Evolutionary conservation across 2,113 vertebrate genomes (phyloP), one percentile per base, ranked within the genome.

Genomic region (Micromys minutus): DNA sequence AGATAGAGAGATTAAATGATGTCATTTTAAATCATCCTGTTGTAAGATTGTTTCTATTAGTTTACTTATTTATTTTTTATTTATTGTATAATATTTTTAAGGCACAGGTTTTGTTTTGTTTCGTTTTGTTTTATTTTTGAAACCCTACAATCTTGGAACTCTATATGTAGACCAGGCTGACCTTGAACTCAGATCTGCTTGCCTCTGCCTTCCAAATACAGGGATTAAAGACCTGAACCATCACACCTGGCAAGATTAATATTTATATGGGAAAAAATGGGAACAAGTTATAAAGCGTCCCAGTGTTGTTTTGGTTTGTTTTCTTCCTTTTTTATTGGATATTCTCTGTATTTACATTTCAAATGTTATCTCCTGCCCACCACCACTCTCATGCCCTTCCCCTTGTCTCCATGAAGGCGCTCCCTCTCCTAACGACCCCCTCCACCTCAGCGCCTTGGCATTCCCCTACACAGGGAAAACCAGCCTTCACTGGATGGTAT

Each of bases 241-340:
- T 17, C 67, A n/a, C 36, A 36, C 67, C 36, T 17, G 6, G 67
- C 36, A 3, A 36, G 7, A 8, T 8, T 71, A 17, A 8, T 89
- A 76, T 11, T 80, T 45, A 61, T 39, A 36, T 67, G 47, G 45
- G 55, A 93, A n/a, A 90, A 90, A 86, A 76, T 88, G 50, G 59
- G 95, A 77, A 61, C 52, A 76, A 9, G 24, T 94, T 36, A 29
- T 86, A 61, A 71, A 96, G 75, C 74, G 22, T 19, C 69, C 36
- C 47, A 96, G 47, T 39, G 47, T 67, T 96, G 45, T 12, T 26
- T 84, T n/a, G n/a, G n/a, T n/a, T n/a, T n/a, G n/a, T n/a, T n/a
- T n/a, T n/a, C n/a, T n/a, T n/a, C n/a, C n/a, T n/a, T n/a, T n/a
- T n/a, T n/a, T n/a, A n/a, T n/a, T n/a, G n/a, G n/a, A n/a, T n/a